Base-by-base conservation (phyloP, 1,140 invertebrate species). In the Drosophila elegans region DNA sequence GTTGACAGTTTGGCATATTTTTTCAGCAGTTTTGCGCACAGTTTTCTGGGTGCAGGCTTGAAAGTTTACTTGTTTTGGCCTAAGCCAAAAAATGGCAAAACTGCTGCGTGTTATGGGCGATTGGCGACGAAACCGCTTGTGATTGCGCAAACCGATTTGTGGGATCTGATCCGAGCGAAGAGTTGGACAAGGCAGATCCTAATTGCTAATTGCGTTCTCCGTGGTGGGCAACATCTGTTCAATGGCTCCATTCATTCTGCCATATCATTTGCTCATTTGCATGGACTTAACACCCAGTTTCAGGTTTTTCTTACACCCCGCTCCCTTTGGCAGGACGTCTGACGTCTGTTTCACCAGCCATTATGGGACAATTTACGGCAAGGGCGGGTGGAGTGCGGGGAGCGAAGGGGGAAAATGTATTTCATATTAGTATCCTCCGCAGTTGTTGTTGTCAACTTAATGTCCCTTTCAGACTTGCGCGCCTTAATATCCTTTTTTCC, bases 361-460 rank as follows among this genome's bases (percentile, higher is more conserved):
- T 85, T 82, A 85, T 56, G 68, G 69, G 69, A 68, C 78, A 88
- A 88, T 88, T 86, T 86, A 88, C 83, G 75, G 72, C 69, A 25
- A 38, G 38, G 9, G 38, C 3, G 5, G 48, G 16, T 21, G 10
- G 34, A 49, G 4, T 3, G 6, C 25, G 2, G 46, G 36, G 10
- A 21, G 25, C 9, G 11, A 34, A n/a, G 25, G 16, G 38, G 41
- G 42, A 51, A 80, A 74, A 86, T 86, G 63, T 75, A 85, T 75
- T 84, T 80, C 78, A 84, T 84, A 84, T 84, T 84, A 84, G 81
- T 82, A 46, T 54, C 41, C 73, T 56, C 56, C 80, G 73, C 41
- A 57, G 62, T 63, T 63, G 62, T 63, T 74, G 78, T 81, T 83
- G 79, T 86, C 71, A 88, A 83, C 75, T 88, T 83, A 86, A 86